Evolutionary conservation across 2,888 invertebrate species (phyloP), one percentile per base, ranked within the genome.

Genomic region (Dilophus febrilis): DNA sequence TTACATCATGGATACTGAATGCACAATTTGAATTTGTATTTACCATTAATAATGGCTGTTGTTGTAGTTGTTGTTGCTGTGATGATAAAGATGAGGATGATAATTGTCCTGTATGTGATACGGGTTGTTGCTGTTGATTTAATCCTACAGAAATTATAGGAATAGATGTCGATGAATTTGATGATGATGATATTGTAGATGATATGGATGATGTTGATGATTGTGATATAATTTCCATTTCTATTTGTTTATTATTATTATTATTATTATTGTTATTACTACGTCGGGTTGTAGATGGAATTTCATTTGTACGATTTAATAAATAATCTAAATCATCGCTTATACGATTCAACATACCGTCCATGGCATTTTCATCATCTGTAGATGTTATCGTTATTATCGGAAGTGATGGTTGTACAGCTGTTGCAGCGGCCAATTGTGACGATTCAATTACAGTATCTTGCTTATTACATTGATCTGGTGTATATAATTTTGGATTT

Each of bases 301-400:
- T 47, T 41, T 59, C 58, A 44, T 64, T 65, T 44, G 67, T 72
- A 45, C 80, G 70, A 59, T 84, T 84, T 44, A 85, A 64, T 49
- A 86, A 64, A 64, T 83, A 85, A 61, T 85, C 82, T 49, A 86
- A 64, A 62, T 86, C 85, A 53, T 78, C 77, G 2, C 81, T 77
- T 52, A 86, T 86, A 54, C 82, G 74, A 62, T 82, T 77, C 37
- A 85, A 62, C 68, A 85, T 78, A 42, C 74, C 76, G 49, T 72
- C 72, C 28, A 64, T 62, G 44, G 59, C 58, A 38, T 47, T 44
- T 16, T 40, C 41, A 39, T 43, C 37, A 14, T 28, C 35, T 13
- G 12, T 10, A 32, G 7, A 10, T n/a, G 39, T 35, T 28, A 14
- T 22, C n/a, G 30, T 35, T 6, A 39, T 30, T 30, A 40, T 28